Evolutionary conservation across 2,113 vertebrate species (phyloP), one percentile per base, ranked within the genome.

Genomic region (Dipodomys merriami): DNA sequence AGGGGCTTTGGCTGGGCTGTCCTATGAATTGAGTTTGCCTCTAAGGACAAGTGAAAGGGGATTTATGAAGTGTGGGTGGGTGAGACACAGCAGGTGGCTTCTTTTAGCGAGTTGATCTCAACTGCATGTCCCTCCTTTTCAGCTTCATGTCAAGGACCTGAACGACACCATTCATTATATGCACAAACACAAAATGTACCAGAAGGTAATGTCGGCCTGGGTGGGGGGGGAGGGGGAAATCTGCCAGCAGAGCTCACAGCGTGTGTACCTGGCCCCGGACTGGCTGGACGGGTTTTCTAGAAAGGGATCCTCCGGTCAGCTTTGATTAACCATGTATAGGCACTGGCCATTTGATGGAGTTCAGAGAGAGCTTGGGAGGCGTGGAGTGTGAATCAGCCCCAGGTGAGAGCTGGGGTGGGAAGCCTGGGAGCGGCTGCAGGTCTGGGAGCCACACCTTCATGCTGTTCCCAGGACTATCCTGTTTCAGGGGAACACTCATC

Each of bases 101-200:
- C 23, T 77, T 64, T 68, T 12, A 53, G 33, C 4, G 16, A 44
- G 46, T n/a, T 35, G 77, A n/a, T 35, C 83, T 67, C 18, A 92
- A 6, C 16, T 3, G 81, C 12, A 0, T 74, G 1, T 86, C 78
- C 86, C 94, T 97, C 6, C 96, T 88, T 98, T 97, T 90, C 94
- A 99, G 99, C 99, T 99, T 44, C 95, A 97, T 0, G 99, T 98
- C 6, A 92, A 98, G 30, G 99, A 99, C 91, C 97, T 99, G 94
- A 99, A 98, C 80, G 90, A 97, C 1, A 97, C 99, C 86, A 99
- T 99, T 91, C 97, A 35, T 33, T 99, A 99, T 96, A 99, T 99
- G 99, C 97, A 98, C 39, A 82, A 96, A 2, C 98, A 99, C 83
- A 99, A 98, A 74, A 99, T 97, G 95, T 99, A 99, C 97, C 98